Percentiles rank a stretch among this genome's conserved stretches.
phyloP scores from a whole-genome alignment of 2,888 invertebrate species.

The Drosophila melanocephala region DNA sequence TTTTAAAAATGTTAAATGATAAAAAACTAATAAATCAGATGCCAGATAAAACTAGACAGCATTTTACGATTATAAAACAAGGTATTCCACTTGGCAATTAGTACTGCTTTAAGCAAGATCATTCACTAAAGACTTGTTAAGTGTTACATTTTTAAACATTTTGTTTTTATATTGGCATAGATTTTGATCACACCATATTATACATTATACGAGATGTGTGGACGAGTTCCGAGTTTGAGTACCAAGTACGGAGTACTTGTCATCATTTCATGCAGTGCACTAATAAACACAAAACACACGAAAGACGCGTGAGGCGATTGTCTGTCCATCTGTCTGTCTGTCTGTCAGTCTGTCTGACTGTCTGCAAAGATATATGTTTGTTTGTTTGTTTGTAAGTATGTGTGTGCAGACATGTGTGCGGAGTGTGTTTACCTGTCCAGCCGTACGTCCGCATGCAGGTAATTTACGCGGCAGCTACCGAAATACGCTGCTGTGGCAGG shows the following conservation, averaged over 20 bases:
- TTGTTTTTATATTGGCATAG: not conserved
- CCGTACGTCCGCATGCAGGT: conserved; percentile 80
- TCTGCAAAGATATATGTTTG: conserved; percentile 23
- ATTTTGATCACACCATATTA: not conserved
- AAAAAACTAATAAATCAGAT: not conserved
- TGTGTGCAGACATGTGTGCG: conserved; percentile 21
- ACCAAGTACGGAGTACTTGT: conserved; percentile 10
- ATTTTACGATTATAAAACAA: not conserved
- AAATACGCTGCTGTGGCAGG: conserved; percentile 81
- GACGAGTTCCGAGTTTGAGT: not conserved
- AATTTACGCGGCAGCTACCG: conserved; percentile 86
- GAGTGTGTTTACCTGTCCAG: conserved; percentile 72
- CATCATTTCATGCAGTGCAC: conserved; percentile 31
- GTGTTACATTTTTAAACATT: not conserved
- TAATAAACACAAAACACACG: conserved; percentile 43
- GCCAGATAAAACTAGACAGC: not conserved
- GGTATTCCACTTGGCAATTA: not conserved
- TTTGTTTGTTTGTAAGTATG: conserved; percentile 15
- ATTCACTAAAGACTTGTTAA: not conserved
- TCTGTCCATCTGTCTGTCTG: conserved; percentile 10
- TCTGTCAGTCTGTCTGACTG: conserved; percentile 21
- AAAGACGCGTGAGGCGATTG: conserved; percentile 43
- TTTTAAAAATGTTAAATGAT: not conserved
- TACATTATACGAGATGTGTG: not conserved
- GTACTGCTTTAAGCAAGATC: not conserved